phyloP scores from a whole-genome alignment of 53 echinoderm and acorn worm species.

The Arbacia lixula region DNA sequence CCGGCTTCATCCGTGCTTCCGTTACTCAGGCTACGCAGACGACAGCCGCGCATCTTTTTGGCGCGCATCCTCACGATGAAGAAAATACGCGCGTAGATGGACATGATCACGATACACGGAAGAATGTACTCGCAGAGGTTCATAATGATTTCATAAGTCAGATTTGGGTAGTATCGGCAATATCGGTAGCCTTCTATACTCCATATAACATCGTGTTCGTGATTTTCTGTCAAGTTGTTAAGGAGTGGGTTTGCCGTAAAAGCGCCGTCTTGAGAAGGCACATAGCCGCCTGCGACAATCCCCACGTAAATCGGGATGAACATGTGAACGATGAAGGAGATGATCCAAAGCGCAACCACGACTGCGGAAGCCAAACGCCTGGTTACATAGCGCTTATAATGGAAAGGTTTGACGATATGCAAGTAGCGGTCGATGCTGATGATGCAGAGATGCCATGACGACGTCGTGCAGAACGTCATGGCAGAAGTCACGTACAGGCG shows the following conservation, averaged over 20 bases:
- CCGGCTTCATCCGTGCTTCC: no score
- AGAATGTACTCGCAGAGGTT: neutral
- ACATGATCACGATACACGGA: constrained; percentile 3
- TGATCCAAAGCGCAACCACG: no score
- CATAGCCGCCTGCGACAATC: no score
- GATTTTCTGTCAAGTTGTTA: no score
- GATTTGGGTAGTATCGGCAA: no score
- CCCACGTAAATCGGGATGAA: no score
- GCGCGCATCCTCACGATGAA: constrained; percentile 7
- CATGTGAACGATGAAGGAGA: no score
- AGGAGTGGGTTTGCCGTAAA: no score
- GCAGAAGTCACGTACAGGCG: neutral
- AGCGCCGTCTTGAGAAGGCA: no score
- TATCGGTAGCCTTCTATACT: no score
- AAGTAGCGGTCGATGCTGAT: constrained; percentile 27
- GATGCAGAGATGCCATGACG: constrained; percentile 2
- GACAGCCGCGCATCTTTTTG: constrained; percentile 14
- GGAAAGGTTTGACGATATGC: constrained; percentile 33
- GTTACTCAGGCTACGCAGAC: neutral
- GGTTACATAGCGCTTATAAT: constrained; percentile 22
- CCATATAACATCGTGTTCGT: no score
- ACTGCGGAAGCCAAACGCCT: no score
- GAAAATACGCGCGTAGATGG: constrained; percentile 16
- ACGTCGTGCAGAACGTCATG: neutral
- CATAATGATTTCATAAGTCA: neutral